Conservation (phyloP, 2,113 vertebrate species). For the Gorsachius goisagi region DNA sequence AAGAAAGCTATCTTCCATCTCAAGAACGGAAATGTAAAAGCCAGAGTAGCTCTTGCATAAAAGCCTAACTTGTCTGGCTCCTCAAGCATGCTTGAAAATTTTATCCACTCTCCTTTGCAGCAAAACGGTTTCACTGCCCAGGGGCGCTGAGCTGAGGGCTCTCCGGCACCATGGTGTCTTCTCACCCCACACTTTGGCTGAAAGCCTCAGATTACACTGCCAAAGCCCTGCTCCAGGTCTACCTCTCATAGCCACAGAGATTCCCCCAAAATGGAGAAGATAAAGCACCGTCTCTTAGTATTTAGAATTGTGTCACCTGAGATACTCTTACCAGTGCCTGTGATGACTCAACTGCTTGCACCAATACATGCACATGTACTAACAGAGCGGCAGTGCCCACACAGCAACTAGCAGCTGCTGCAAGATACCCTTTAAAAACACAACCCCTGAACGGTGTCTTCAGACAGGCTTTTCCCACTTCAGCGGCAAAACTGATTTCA, state of each 20-base stretch:
- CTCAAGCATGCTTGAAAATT: neutral
- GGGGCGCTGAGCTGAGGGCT: neutral
- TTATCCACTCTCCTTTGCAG: neutral
- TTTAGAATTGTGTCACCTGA: neutral
- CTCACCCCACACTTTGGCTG: neutral
- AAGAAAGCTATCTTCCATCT: constrained; percentile 1
- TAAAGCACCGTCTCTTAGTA: fast-evolving
- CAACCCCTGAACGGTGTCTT: neutral
- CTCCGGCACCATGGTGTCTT: neutral
- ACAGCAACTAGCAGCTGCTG: neutral
- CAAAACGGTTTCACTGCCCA: neutral
- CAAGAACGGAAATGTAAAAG: neutral
- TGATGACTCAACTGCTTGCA: neutral
- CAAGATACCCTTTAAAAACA: neutral
- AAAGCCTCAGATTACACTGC: neutral
- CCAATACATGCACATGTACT: no score
- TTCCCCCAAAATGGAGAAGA: neutral
- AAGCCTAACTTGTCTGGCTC: neutral
- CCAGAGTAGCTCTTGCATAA: neutral
- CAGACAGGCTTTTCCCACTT: neutral
- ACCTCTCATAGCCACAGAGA: neutral
- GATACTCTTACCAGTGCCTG: fast-evolving
- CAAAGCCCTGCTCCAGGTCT: neutral
- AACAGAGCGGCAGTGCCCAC: neutral
- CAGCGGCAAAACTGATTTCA: neutral